Conservation (phyloP, 2,797 vertebrate species). For the Leucoraja ocellata region DNA sequence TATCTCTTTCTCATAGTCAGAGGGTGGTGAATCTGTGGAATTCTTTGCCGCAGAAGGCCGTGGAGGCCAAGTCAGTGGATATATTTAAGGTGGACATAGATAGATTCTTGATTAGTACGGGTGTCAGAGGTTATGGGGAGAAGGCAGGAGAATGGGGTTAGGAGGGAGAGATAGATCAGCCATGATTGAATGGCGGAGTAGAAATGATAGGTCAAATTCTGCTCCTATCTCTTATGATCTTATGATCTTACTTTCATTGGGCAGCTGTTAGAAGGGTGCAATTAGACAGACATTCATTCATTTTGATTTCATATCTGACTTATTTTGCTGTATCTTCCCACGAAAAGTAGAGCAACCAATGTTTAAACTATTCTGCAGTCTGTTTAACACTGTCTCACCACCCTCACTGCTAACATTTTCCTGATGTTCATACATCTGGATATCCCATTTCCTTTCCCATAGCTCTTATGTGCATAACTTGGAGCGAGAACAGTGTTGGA, state of each 20-base stretch:
- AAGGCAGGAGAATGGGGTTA: too few relatives aligned
- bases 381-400: not conserved
- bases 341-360: not conserved
- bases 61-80: too few relatives aligned
- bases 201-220: too few relatives aligned
- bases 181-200: too few relatives aligned
- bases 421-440: not conserved
- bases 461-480: not conserved
- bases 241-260: too few relatives aligned
- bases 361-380: not conserved
- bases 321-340: not conserved
- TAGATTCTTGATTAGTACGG: too few relatives aligned
- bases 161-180: too few relatives aligned
- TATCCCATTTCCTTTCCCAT: not conserved
- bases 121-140: too few relatives aligned
- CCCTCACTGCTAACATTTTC: not conserved
- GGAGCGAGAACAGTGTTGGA: not conserved
- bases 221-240: too few relatives aligned
- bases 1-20: not conserved
- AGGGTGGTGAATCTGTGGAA: too few relatives aligned
- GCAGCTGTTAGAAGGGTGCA: not conserved
- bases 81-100: too few relatives aligned
- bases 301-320: not conserved
- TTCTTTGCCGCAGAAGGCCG: too few relatives aligned
- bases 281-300: not conserved